Percentiles rank a stretch among this genome's conserved stretches.
Conservation (phyloP, 2,797 vertebrate species). For the Melopsittacus undulatus region DNA sequence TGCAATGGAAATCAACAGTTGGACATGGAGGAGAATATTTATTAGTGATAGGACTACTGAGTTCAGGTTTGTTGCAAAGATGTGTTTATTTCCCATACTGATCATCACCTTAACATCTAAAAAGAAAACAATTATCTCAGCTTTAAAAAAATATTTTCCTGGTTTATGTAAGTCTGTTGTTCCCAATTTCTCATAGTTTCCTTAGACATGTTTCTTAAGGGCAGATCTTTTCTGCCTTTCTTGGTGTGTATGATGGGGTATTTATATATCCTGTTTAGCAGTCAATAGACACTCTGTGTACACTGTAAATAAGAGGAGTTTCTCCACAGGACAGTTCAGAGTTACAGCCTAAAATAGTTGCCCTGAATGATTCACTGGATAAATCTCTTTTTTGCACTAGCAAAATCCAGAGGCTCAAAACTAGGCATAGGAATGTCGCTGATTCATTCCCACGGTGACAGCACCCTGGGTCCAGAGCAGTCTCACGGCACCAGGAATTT, state of each 20-base stretch:
- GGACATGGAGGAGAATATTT: not conserved
- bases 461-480: not conserved
- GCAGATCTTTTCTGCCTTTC: not conserved
- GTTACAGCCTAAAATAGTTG: not conserved
- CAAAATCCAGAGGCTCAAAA: not conserved
- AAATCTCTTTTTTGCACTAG: not conserved
- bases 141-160: not conserved
- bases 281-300: not conserved
- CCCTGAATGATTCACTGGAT: not conserved
- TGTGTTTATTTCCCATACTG: not conserved
- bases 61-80: not conserved
- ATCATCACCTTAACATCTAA: not conserved
- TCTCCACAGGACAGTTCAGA: not conserved
- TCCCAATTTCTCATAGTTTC: not conserved
- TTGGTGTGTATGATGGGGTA: rapidly evolving
- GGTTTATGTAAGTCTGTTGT: not conserved
- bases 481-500: not conserved
- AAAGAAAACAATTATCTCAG: not conserved
- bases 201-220: not conserved
- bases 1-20: not conserved
- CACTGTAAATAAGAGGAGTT: not conserved
- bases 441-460: not conserved
- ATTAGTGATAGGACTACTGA: not conserved
- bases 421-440: not conserved
- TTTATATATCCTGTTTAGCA: not conserved